Percentiles rank a stretch among this genome's conserved stretches.
Evolutionary conservation across 2,888 invertebrate species (phyloP).

Genomic region (Drosophila atripex): DNA sequence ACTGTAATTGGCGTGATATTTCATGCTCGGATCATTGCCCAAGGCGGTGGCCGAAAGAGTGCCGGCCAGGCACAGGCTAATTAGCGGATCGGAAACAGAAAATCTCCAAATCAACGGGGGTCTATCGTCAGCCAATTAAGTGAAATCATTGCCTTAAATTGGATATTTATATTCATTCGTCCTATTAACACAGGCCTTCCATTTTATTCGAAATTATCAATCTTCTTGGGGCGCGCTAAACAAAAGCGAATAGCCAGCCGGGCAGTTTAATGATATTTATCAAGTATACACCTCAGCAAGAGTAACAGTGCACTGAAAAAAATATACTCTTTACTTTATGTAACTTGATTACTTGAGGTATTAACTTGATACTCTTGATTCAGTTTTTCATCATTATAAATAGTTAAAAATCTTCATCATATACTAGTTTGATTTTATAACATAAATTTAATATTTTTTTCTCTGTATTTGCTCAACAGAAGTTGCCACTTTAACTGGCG

Average conservation of each 20-base stretch:
- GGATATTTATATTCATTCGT: slow-evolving; percentile 40
- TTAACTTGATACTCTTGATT: too few relatives aligned
- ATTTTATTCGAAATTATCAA: slow-evolving; percentile 29
- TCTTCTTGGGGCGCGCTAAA: slow-evolving; percentile 26
- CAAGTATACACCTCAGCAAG: slow-evolving; percentile 49
- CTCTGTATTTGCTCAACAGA: background rate
- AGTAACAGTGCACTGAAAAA: background rate
- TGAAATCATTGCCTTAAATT: slow-evolving; percentile 30
- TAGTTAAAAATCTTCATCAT: too few relatives aligned
- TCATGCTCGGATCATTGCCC: slow-evolving; percentile 60
- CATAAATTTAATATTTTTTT: background rate
- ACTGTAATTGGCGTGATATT: slow-evolving; percentile 71
- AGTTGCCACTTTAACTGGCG: slow-evolving; percentile 19
- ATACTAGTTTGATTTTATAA: background rate
- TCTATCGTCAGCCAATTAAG: slow-evolving; percentile 28
- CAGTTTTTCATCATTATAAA: too few relatives aligned
- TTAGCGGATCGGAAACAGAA: slow-evolving; percentile 46
- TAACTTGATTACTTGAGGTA: too few relatives aligned
- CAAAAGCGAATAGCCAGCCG: slow-evolving; percentile 28
- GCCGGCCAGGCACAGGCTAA: slow-evolving; percentile 45
- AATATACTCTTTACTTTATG: background rate
- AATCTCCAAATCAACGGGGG: slow-evolving; percentile 27
- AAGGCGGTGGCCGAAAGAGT: slow-evolving; percentile 20
- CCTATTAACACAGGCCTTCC: slow-evolving; percentile 35
- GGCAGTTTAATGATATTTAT: slow-evolving; percentile 65